Conservation (phyloP, 2,797 vertebrate genomes). For the Smutsia temminckii region DNA sequence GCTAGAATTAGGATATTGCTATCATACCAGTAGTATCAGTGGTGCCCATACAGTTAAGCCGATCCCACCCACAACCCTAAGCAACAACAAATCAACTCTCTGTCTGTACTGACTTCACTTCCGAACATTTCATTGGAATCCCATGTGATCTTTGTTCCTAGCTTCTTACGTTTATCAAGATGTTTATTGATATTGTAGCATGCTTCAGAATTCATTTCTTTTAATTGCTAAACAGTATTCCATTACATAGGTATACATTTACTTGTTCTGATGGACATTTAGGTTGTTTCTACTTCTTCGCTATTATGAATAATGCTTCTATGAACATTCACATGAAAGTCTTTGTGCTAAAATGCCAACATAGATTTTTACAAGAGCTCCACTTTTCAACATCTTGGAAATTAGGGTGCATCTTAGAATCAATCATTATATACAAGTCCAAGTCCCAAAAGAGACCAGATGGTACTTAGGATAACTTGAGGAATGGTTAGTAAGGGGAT, state of each 20-base stretch:
- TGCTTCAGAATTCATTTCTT: conserved; percentile 11
- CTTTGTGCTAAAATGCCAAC: neutral
- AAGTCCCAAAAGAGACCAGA: neutral
- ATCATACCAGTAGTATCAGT: neutral
- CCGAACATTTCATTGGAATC: neutral
- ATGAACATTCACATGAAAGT: neutral
- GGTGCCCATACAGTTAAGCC: neutral
- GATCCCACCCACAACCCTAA: neutral
- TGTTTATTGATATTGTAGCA: neutral
- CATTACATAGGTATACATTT: neutral
- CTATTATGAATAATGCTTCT: neutral
- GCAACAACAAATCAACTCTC: neutral
- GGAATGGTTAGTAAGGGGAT: neutral
- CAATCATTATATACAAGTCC: neutral
- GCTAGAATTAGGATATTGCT: neutral
- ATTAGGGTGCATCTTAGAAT: neutral
- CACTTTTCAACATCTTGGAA: neutral
- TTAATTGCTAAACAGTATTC: neutral
- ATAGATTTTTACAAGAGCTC: neutral
- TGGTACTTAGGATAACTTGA: neutral
- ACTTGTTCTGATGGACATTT: neutral
- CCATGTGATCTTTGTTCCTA: neutral
- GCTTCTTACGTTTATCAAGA: neutral
- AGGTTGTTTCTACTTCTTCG: neutral
- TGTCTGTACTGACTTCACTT: neutral